phyloP scores from a whole-genome alignment of 2,797 vertebrate species.

The Uromys caudimaculatus region DNA sequence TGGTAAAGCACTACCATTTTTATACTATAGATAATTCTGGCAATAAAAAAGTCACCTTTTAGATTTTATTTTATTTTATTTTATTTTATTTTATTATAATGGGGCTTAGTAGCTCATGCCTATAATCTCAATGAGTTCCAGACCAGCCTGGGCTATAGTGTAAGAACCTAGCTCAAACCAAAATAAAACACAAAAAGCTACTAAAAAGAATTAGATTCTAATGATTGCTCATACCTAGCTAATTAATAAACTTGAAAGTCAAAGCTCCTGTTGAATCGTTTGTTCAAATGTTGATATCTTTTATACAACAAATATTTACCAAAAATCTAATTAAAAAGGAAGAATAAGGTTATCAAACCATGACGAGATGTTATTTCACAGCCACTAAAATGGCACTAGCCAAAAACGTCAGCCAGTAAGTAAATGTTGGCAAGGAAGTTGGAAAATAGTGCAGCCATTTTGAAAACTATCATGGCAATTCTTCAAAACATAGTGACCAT shows the following conservation, averaged over 20 bases:
- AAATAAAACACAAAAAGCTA: not conserved
- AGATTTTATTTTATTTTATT: no score
- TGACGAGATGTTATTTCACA: not conserved
- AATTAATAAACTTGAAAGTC: constrained; percentile 42
- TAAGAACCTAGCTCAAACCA: not conserved
- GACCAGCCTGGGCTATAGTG: not conserved
- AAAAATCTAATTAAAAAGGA: not conserved
- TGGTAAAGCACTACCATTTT: not conserved
- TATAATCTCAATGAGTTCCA: not conserved
- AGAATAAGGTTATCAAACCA: constrained; percentile 33
- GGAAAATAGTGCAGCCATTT: not conserved
- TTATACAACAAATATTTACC: constrained; percentile 60
- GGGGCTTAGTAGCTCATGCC: not conserved
- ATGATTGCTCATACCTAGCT: not conserved
- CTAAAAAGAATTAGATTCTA: not conserved
- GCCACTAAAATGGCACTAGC: not conserved
- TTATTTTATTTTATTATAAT: not conserved
- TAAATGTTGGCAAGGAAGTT: not conserved
- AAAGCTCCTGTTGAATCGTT: constrained; percentile 23
- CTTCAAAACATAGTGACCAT: not conserved
- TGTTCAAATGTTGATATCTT: constrained; percentile 40
- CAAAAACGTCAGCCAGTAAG: not conserved
- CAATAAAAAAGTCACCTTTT: constrained; percentile 41
- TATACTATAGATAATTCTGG: not conserved
- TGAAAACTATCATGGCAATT: not conserved